These are phyloP conservation scores for Thysanoteuthis rhombus DNA, from an alignment of 2,888 invertebrate species.

Conservation along the genomic window DNA sequence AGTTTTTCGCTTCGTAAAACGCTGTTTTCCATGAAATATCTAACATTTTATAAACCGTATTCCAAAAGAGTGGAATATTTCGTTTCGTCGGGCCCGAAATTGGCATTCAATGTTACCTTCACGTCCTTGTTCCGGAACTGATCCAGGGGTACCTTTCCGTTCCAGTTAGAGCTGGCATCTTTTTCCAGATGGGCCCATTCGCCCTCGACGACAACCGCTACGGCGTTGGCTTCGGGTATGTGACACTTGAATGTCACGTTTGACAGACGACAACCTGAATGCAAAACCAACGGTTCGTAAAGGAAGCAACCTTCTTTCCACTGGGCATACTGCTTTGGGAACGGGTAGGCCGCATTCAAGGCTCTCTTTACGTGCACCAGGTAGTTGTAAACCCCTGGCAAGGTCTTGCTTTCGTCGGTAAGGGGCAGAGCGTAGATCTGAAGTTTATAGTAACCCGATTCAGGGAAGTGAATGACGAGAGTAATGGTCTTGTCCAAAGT, in stretches of 20 bases:
- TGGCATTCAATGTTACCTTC: conserved; percentile 65
- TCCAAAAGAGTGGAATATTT: conserved; percentile 66
- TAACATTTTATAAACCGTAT: conserved; percentile 49
- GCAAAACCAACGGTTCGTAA: conserved; percentile 54
- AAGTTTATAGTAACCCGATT: conserved; percentile 64
- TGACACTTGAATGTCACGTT: conserved; percentile 53
- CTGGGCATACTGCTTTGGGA: conserved; percentile 67
- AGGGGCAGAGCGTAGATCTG: conserved; percentile 63
- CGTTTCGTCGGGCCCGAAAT: conserved; percentile 61
- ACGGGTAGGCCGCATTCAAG: conserved; percentile 52
- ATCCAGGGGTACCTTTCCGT: conserved; percentile 55
- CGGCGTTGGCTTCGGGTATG: conserved; percentile 62
- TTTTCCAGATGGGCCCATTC: conserved; percentile 65
- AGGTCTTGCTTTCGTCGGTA: conserved; percentile 62
- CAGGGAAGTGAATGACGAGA: conserved; percentile 52
- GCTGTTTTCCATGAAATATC: not conserved
- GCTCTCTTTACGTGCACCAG: conserved; percentile 57
- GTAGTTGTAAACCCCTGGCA: conserved; percentile 67
- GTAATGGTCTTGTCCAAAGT: conserved; percentile 46
- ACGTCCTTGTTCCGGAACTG: conserved; percentile 56
- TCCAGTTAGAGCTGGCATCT: conserved; percentile 56
- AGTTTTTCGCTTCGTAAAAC: not conserved
- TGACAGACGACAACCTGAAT: conserved; percentile 49
- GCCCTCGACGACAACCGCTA: conserved; percentile 63
- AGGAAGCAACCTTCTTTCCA: conserved; percentile 68